Base-by-base conservation (phyloP, 2,113 vertebrate species). In the Corythornis cristatus region DNA sequence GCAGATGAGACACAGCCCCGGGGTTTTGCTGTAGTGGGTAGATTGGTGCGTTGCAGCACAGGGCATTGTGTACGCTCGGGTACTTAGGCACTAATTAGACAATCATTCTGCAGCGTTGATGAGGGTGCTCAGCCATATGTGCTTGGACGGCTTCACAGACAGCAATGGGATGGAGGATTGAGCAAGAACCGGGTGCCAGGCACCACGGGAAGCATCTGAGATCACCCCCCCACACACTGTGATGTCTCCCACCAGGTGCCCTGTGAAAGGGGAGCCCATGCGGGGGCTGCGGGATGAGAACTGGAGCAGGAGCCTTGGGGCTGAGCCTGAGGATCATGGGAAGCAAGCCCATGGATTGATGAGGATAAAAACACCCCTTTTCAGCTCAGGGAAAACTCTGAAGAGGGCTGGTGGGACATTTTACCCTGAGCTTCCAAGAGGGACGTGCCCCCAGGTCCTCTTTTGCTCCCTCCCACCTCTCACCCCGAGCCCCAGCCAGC, bases 391-490 rank as follows among this genome's bases (percentile, higher is more conserved):
- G 42, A 46, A 11, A 58, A 9, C 16, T 37, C 26, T 18, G 3
- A 12, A 17, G 3, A 13, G 68, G 33, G n/a, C 54, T 43, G 73
- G 77, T 33, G 70, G 73, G 70, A 33, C 26, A 29, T 18, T 5
- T 51, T 1, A 37, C 25, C 3, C 22, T 1, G 35, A 48, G 60
- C 28, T 11, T 37, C 60, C 50, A 28, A 3, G 14, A 51, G n/a
- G 12, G 26, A 70, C 0, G 0, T 18, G 28, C 37, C 64, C 64
- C 33, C 29, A 11, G 2, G 1, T 22, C 6, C 66, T 70, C 11
- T 57, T 23, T 56, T 0, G 2, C 50, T 77, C 17, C 82, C 14
- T 51, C 29, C 51, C 19, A 12, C 46, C 13, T 7, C 25, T 9
- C 50, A 35, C 15, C 25, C 22, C 7, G 6, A 74, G 35, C 37